These are phyloP conservation scores for Oscheius sp. DNA, from an alignment of 2,888 invertebrate genomes.

Conservation along the genomic window DNA sequence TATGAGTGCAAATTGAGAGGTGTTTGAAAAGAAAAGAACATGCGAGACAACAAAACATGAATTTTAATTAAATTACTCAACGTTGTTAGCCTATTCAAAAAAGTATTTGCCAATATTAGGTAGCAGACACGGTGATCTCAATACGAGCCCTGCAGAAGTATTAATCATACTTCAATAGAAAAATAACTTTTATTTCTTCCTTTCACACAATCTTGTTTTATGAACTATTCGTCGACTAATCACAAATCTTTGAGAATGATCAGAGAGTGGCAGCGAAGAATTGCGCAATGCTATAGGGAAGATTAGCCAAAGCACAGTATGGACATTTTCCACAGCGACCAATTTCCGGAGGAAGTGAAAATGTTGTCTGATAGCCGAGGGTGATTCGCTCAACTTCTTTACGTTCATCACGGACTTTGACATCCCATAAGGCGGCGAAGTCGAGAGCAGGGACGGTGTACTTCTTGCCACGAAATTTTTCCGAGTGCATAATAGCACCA, in stretches of 20 bases:
- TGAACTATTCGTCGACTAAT: too few species aligned
- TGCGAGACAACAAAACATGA: too few species aligned
- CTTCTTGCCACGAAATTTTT: conserved; percentile 22
- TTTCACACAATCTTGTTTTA: too few species aligned
- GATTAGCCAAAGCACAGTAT: conserved; percentile 1
- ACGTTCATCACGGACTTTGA: not conserved
- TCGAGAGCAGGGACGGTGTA: conserved; percentile 12
- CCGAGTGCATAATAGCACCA: conserved; percentile 1
- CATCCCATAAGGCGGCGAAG: conserved; percentile 10
- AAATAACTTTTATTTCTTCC: too few species aligned
- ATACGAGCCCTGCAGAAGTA: too few species aligned
- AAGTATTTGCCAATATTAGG: too few species aligned
- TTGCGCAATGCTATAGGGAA: not conserved
- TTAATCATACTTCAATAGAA: too few species aligned
- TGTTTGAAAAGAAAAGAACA: too few species aligned
- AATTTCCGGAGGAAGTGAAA: not conserved
- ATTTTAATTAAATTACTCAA: too few species aligned
- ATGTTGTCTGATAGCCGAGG: not conserved
- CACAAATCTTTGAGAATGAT: not conserved
- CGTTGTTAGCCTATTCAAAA: too few species aligned
- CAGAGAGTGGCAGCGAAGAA: not conserved
- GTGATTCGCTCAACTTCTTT: not conserved
- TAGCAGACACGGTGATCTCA: too few species aligned
- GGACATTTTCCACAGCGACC: conserved; percentile 1
- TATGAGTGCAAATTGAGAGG: too few species aligned